phyloP scores from a whole-genome alignment of 2,113 vertebrate genomes.

The Thinocorus orbignyianus region DNA sequence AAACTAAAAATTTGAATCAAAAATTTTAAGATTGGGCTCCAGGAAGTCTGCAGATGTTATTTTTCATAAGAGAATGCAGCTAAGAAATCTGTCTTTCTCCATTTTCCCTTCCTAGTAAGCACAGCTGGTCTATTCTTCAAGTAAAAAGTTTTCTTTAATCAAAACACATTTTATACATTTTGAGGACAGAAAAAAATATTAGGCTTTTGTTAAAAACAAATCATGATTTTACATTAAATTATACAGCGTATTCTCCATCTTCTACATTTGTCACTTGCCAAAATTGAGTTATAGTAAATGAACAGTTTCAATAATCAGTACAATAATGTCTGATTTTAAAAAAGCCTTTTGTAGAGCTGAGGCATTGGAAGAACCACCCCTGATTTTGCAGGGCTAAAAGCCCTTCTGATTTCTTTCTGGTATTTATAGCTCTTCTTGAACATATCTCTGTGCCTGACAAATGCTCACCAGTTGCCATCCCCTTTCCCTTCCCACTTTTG shows the following conservation, averaged over 20 bases:
- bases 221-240: constrained; percentile 43
- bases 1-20: not conserved
- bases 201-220: constrained; percentile 37
- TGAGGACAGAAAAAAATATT: constrained; percentile 6
- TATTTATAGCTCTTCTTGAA: constrained; percentile 46
- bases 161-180: constrained; percentile 39
- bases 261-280: constrained; percentile 36
- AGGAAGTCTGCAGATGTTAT: constrained; percentile 40
- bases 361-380: not conserved
- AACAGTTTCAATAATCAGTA: constrained; percentile 58
- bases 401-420: constrained; percentile 4
- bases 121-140: constrained; percentile 59
- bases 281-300: constrained; percentile 60
- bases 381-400: constrained; percentile 11
- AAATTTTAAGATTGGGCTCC: not conserved
- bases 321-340: constrained; percentile 60
- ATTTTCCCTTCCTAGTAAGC: constrained; percentile 33
- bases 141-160: constrained; percentile 36
- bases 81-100: constrained; percentile 15
- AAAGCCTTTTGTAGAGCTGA: constrained; percentile 32
- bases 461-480: not conserved
- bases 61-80: constrained; percentile 3
- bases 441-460: not conserved
- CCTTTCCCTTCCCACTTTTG: not conserved
- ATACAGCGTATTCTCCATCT: constrained; percentile 3